A percentile compares a stretch with the other conserved stretches of the same genome.
phyloP scores from a whole-genome alignment of 2,113 vertebrate species.

The Chauna torquata region DNA sequence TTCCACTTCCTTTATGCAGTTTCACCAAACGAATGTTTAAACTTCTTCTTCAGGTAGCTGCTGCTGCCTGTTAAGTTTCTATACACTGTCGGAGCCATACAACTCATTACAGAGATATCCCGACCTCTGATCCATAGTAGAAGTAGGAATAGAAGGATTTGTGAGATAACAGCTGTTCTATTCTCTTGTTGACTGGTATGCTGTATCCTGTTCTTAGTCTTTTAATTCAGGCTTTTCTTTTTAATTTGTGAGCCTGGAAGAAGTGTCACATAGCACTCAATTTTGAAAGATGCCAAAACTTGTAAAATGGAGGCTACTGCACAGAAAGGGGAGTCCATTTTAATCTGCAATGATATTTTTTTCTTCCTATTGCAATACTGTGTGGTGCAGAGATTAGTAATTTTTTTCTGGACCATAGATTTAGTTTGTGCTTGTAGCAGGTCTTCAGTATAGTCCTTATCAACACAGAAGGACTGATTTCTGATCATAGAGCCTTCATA shows the following conservation, averaged over 20 bases:
- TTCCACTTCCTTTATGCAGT: neutral
- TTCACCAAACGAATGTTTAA: neutral
- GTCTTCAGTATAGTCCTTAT: neutral
- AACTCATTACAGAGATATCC: accelerated
- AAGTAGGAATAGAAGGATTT: neutral
- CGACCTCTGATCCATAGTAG: neutral
- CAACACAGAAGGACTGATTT: neutral
- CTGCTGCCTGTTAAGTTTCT: neutral
- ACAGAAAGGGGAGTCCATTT: neutral
- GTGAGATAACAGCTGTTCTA: neutral
- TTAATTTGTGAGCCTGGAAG: neutral
- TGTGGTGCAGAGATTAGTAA: neutral
- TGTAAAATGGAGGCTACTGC: neutral
- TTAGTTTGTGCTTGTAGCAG: neutral
- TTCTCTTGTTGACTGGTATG: neutral
- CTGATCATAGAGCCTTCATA: neutral
- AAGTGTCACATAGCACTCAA: neutral
- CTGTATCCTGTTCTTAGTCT: neutral
- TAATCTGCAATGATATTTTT: neutral
- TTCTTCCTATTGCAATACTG: neutral
- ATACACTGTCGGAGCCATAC: neutral
- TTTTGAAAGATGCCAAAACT: neutral
- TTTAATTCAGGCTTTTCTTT: neutral
- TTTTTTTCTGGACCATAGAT: neutral
- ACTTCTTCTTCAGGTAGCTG: neutral